A percentile compares a stretch with the other conserved stretches of the same genome.
These are phyloP conservation scores for Chaunax sp. DNA, from an alignment of 2,797 vertebrate species.

Conservation along the genomic window DNA sequence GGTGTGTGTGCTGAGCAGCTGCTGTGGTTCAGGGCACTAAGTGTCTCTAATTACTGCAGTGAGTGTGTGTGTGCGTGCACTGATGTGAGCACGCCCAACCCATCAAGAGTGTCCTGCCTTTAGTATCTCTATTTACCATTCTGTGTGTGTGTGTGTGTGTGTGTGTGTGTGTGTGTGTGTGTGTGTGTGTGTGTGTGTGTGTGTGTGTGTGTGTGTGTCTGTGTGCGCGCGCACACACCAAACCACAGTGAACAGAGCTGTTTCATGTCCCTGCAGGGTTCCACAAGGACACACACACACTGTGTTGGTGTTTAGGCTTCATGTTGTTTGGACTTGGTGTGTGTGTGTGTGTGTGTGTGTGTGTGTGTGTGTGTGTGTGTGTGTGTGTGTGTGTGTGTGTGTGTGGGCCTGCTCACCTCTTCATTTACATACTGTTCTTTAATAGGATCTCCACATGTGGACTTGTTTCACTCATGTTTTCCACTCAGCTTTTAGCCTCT, in stretches of 20 bases:
- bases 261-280: constrained; percentile 48
- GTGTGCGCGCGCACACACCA: not conserved
- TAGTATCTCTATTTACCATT: constrained; percentile 50
- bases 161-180: not conserved
- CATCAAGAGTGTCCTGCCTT: constrained; percentile 48
- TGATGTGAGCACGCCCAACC: constrained; percentile 47
- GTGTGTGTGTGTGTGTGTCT: not conserved
- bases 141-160: not conserved
- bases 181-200: too few relatives aligned
- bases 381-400: too few relatives aligned
- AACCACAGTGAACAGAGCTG: constrained; percentile 25
- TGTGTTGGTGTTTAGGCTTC: not conserved
- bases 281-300: constrained; percentile 57
- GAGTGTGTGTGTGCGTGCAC: constrained; percentile 30
- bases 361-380: too few relatives aligned
- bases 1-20: constrained; percentile 83
- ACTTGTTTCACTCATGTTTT: not conserved
- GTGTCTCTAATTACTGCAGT: constrained; percentile 83
- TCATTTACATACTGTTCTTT: constrained; percentile 7
- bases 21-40: constrained; percentile 77
- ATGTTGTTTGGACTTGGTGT: not conserved
- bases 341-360: constrained; percentile 1
- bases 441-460: not conserved
- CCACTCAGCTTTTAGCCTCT: not conserved
- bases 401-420: not conserved